Evolutionary conservation across 2,113 vertebrate genomes (phyloP).

Genomic region (Pandion haliaetus): DNA sequence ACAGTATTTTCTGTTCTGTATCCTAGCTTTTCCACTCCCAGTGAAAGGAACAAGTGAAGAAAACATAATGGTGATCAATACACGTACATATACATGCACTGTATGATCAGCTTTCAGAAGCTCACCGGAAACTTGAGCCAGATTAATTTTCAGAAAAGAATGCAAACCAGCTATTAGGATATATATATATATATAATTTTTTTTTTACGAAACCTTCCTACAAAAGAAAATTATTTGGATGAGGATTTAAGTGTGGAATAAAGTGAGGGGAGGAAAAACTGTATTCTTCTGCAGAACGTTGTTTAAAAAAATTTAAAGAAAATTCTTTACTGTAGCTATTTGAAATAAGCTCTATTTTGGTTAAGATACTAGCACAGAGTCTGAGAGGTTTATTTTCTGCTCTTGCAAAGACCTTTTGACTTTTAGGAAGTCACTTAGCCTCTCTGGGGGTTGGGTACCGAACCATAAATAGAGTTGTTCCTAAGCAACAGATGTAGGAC

Average conservation of each 20-base stretch:
- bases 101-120: background rate
- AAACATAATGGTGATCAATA: background rate
- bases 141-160: background rate
- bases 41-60: background rate
- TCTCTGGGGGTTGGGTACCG: background rate
- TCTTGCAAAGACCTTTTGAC: background rate
- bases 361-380: background rate
- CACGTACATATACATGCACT: rapidly evolving
- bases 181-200: background rate
- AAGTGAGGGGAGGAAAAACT: background rate
- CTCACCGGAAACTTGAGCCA: background rate
- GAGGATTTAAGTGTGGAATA: background rate
- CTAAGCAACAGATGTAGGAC: background rate
- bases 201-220: background rate
- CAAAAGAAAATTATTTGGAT: background rate
- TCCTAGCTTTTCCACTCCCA: background rate
- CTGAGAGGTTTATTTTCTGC: background rate
- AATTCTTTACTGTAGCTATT: background rate
- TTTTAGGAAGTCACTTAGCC: background rate
- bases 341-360: background rate
- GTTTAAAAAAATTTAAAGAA: background rate
- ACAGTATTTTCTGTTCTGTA: background rate
- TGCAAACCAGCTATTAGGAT: background rate
- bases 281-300: background rate
- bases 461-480: background rate